These are phyloP conservation scores for Xiphophorus hellerii DNA, from an alignment of 2,113 vertebrate genomes.

Conservation along the genomic window DNA sequence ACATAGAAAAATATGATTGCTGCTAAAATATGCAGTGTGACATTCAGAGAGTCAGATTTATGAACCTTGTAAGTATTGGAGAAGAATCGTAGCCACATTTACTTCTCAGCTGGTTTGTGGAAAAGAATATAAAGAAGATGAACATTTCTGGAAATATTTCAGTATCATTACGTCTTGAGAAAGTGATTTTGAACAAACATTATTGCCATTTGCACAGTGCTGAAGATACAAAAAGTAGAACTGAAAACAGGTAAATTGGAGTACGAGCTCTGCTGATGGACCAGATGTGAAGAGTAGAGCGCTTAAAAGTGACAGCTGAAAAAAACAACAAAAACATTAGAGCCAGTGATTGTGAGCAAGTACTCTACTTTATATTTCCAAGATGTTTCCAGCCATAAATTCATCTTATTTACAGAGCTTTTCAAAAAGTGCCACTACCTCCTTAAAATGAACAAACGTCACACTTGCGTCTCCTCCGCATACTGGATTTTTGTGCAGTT, in stretches of 20 bases:
- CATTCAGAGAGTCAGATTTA: slow-evolving; percentile 24
- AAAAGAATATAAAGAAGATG: slow-evolving; percentile 2
- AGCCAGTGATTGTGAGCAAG: background rate
- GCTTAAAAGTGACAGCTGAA: background rate
- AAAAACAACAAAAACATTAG: background rate
- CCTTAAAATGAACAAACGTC: background rate
- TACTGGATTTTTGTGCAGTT: background rate
- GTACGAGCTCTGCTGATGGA: background rate
- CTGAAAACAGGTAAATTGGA: background rate
- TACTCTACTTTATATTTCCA: background rate
- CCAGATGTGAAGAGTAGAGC: background rate
- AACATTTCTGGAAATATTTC: background rate
- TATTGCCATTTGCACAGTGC: background rate
- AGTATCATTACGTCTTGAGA: background rate
- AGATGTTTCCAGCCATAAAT: background rate
- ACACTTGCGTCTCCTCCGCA: background rate
- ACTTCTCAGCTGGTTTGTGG: background rate
- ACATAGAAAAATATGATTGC: background rate
- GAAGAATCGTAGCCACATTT: slow-evolving; percentile 5
- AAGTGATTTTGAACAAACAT: background rate
- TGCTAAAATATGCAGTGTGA: slow-evolving; percentile 17
- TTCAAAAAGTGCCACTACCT: no score
- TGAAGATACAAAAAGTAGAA: background rate
- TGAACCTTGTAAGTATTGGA: slow-evolving; percentile 2
- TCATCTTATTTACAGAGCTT: background rate